Evolutionary conservation across 2,888 invertebrate species (phyloP).

Genomic region (Iselma pallidipennis): DNA sequence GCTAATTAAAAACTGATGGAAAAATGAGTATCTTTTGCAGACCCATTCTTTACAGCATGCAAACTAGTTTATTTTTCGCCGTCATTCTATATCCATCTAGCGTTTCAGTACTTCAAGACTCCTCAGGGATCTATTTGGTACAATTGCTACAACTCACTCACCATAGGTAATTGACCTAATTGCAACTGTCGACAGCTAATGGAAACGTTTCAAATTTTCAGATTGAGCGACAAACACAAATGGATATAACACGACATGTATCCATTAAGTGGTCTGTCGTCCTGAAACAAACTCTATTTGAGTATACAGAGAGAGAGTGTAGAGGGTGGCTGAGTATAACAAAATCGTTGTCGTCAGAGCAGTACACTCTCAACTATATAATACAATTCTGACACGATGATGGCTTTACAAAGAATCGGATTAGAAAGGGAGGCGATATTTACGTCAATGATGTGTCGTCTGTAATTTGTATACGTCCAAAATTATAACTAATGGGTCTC

Average conservation of each 20-base stretch:
- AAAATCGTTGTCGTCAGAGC: background rate
- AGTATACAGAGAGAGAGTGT: no score
- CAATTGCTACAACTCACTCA: background rate
- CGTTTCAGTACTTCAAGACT: background rate
- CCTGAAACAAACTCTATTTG: background rate
- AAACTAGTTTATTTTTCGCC: background rate
- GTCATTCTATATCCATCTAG: background rate
- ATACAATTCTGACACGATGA: no score
- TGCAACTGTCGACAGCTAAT: background rate
- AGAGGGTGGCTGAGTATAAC: background rate
- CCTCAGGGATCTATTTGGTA: background rate
- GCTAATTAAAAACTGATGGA: no score
- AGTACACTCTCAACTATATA: no score
- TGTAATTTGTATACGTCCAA: no score
- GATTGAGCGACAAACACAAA: background rate
- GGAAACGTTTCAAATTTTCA: background rate
- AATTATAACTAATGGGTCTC: no score
- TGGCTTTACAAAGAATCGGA: no score
- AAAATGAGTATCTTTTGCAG: no score
- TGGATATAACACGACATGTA: background rate
- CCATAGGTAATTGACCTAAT: background rate
- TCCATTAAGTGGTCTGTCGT: background rate
- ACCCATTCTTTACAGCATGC: no score
- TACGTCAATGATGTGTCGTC: no score
- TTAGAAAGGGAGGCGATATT: no score